Evolutionary conservation across 2,113 vertebrate genomes (phyloP).

Genomic region (Cochlearius cochlearius): DNA sequence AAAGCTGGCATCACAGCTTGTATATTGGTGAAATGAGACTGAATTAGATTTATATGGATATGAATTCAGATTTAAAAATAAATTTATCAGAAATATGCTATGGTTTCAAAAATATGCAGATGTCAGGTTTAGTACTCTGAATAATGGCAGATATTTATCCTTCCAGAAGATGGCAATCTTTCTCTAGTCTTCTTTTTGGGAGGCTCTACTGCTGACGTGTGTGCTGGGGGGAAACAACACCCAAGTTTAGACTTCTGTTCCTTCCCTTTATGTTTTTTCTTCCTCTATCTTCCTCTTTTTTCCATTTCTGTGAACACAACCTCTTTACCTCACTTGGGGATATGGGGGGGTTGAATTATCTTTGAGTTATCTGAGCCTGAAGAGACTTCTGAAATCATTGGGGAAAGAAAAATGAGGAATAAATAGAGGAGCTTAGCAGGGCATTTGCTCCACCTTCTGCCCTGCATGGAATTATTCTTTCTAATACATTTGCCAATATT

Average conservation of each 20-base stretch:
- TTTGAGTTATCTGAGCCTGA: not conserved
- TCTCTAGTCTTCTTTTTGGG: not conserved
- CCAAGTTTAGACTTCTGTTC: not conserved
- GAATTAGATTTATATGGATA: not conserved
- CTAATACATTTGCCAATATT: not conserved
- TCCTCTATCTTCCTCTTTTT: not conserved
- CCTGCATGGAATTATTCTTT: not conserved
- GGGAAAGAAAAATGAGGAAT: not conserved
- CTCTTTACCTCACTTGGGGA: not conserved
- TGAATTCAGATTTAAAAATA: not conserved
- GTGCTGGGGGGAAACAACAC: not conserved
- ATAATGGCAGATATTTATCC: slow-evolving; percentile 41
- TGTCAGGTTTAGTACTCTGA: not conserved
- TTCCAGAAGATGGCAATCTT: slow-evolving; percentile 65
- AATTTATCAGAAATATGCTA: not conserved
- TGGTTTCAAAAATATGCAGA: not conserved
- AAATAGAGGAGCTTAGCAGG: not conserved
- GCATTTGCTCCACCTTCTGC: not conserved
- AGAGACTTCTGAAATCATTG: not conserved
- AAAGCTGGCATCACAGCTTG: not conserved
- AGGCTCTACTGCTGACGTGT: not conserved
- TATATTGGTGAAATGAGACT: not conserved
- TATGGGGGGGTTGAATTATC: not conserved
- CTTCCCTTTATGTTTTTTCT: not conserved
- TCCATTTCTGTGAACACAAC: not conserved